phyloP scores from a whole-genome alignment of 2,113 vertebrate genomes.

The Bungarus multicinctus region DNA sequence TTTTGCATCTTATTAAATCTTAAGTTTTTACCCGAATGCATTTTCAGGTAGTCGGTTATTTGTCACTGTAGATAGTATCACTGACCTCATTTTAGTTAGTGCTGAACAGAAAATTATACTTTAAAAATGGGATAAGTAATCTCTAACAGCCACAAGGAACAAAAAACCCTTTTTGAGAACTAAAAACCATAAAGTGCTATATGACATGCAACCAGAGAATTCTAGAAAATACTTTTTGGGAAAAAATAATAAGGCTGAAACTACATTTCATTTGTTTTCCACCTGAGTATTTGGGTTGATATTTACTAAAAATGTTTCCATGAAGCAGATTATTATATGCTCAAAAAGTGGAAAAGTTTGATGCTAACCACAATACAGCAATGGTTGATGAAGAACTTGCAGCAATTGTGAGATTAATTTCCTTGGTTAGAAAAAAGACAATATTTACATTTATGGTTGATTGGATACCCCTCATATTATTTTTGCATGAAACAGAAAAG shows the following conservation, averaged over 20 bases:
- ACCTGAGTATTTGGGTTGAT: constrained; percentile 30
- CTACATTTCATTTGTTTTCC: not conserved
- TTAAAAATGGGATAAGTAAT: not conserved
- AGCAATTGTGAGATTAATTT: no score
- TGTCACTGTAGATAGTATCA: not conserved
- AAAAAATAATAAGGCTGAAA: not conserved
- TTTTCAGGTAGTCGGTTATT: not conserved
- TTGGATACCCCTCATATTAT: no score
- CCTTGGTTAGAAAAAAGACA: no score
- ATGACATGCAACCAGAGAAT: not conserved
- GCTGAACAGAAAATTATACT: not conserved
- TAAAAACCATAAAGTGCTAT: not conserved
- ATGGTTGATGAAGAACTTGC: no score
- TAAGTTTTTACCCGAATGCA: not conserved
- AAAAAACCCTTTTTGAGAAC: not conserved
- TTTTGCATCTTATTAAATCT: not conserved
- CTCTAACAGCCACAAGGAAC: not conserved
- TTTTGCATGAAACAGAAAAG: no score
- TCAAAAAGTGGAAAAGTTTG: no score
- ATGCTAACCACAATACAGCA: no score
- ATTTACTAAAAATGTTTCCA: constrained; percentile 29
- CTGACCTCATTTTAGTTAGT: not conserved
- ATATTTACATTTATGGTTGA: no score
- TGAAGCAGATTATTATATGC: constrained; percentile 29
- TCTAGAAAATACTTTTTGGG: not conserved